Percentiles rank a stretch among this genome's conserved stretches.
Evolutionary conservation across 2,113 vertebrate species (phyloP).

Genomic region (Brachypteracias leptosomus): DNA sequence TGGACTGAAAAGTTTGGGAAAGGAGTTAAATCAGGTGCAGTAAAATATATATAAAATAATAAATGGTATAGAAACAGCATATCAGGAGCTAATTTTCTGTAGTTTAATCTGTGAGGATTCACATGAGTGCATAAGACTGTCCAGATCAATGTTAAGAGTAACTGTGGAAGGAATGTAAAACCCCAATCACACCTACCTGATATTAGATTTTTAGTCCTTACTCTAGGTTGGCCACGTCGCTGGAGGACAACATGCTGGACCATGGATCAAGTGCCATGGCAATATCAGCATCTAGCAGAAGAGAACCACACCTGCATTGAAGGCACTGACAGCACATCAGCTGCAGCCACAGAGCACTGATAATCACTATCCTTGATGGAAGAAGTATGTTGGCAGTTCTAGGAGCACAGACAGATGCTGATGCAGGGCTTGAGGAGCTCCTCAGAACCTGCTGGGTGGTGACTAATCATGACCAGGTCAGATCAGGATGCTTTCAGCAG

Average conservation of each 20-base stretch:
- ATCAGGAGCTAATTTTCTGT: background rate
- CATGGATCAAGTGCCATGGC: accelerated
- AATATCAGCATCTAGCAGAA: background rate
- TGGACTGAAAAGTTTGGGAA: background rate
- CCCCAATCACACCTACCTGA: background rate
- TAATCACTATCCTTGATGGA: background rate
- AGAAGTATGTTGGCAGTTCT: background rate
- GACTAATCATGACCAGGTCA: accelerated
- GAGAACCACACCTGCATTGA: accelerated
- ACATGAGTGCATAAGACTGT: background rate
- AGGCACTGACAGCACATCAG: accelerated
- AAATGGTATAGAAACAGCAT: background rate
- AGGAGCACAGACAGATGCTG: background rate
- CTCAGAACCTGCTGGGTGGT: background rate
- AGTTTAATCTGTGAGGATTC: background rate
- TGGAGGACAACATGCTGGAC: background rate
- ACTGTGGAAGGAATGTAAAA: background rate
- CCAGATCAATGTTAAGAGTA: background rate
- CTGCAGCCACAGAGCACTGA: accelerated
- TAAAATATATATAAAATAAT: background rate
- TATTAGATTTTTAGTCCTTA: background rate
- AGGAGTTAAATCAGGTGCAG: background rate
- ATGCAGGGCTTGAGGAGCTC: background rate
- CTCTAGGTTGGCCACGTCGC: accelerated
- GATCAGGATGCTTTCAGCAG: background rate